Conservation (phyloP, 30 jellyfish, hydroid and myxozoan genomes). For the Aurelia coerulea region DNA sequence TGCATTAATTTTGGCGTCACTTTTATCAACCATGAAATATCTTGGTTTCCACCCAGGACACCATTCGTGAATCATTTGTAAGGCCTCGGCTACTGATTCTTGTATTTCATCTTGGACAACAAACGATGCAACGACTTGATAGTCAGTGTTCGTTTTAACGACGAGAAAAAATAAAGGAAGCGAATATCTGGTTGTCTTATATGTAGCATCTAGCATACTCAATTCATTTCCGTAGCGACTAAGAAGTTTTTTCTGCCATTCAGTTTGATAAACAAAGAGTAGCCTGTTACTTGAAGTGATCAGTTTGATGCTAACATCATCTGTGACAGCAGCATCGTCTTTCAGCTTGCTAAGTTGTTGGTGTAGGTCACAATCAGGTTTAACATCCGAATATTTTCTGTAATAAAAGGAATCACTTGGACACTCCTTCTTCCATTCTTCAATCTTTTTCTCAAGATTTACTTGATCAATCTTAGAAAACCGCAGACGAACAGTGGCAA, state of each 20-base stretch:
- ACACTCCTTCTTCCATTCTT: conserved; percentile 40
- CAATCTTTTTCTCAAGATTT: conserved; percentile 37
- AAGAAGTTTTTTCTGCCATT: conserved; percentile 67
- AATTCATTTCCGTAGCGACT: conserved; percentile 64
- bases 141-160: conserved; percentile 90
- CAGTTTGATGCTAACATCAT: conserved; percentile 29
- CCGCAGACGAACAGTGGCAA: conserved; percentile 26
- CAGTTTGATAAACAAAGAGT: conserved; percentile 71
- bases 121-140: conserved; percentile 79
- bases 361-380: conserved; percentile 34
- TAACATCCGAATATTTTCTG: conserved; percentile 28
- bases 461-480: conserved; percentile 37
- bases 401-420: conserved; percentile 27
- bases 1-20: conserved; percentile 65
- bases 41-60: conserved; percentile 71
- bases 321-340: conserved; percentile 49
- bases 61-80: conserved; percentile 61
- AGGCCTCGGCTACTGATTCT: conserved; percentile 68
- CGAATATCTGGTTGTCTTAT: conserved; percentile 62
- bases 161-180: conserved; percentile 73
- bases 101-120: conserved; percentile 56
- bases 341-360: conserved; percentile 17
- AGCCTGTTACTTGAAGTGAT: conserved; percentile 42
- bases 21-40: conserved; percentile 47
- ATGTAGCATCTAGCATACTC: conserved; percentile 68